Evolutionary conservation across 2,797 vertebrate species (phyloP).

Genomic region (Neomorphus geoffroyi): DNA sequence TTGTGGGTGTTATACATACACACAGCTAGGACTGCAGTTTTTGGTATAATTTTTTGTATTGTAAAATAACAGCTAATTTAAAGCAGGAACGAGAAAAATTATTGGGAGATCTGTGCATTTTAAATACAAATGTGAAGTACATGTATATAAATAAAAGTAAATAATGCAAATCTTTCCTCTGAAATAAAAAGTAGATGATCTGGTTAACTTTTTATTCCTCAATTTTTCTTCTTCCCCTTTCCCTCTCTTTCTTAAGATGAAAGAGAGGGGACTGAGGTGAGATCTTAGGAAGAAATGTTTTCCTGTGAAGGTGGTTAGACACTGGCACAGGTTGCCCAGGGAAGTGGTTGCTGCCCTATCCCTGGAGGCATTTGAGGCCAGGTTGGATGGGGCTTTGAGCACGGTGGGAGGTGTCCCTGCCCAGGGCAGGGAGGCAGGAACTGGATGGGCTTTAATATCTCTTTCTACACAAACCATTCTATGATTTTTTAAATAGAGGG

Average conservation of each 20-base stretch:
- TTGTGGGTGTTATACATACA: conserved; percentile 77
- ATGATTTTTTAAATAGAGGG: background rate
- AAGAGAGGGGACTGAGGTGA: too few species aligned
- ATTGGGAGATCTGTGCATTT: conserved; percentile 80
- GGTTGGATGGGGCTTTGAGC: too few species aligned
- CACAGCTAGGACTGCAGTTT: conserved; percentile 77
- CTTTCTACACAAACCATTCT: too few species aligned
- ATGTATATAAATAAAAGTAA: conserved; percentile 88
- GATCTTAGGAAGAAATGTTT: too few species aligned
- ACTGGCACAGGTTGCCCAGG: too few species aligned
- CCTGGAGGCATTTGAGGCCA: too few species aligned
- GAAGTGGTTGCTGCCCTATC: too few species aligned
- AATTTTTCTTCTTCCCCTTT: background rate
- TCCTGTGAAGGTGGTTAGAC: too few species aligned
- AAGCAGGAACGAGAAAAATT: conserved; percentile 73
- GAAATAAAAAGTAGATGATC: conserved; percentile 90
- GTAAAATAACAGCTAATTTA: conserved; percentile 91
- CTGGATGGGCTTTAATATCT: too few species aligned
- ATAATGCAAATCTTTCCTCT: conserved; percentile 89
- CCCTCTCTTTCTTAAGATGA: background rate
- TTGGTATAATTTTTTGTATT: conserved; percentile 84
- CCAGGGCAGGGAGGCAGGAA: too few species aligned
- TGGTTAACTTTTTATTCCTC: conserved; percentile 50
- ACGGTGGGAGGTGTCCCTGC: too few species aligned
- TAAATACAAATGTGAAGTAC: conserved; percentile 89